Evolutionary conservation across 2,888 invertebrate species (phyloP), one percentile per base, ranked within the genome.

Genomic region (Palloptera scutellata): DNA sequence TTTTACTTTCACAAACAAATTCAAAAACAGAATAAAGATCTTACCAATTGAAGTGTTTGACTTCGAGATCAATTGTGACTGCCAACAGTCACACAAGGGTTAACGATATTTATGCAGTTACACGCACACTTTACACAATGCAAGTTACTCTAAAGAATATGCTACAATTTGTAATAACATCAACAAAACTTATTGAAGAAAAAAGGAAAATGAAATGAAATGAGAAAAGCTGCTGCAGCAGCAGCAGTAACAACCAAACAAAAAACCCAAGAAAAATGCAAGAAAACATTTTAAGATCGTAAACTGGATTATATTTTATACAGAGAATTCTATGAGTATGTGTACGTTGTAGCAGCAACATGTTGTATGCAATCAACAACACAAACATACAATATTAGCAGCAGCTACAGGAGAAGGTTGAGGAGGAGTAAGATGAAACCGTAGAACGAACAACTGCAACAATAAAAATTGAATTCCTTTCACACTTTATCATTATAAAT

Each of bases 401-500:
- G 30, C 30, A 15, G 48, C 45, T 12, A 10, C 6, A 13, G 48
- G 13, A 48, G n/a, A 11, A 13, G 48, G 13, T 19, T 62, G 53
- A 13, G 11, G n/a, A 48, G 15, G 5, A 48, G 11, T 6, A 48
- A 11, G 5, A 48, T 15, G 11, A 11, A 13, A 48, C n/a, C 12
- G 8, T 43, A 12, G n/a, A 48, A 48, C 13, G 48, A n/a, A 55
- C 42, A 52, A 64, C 45, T 13, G 41, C 12, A n/a, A n/a, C 43
- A 13, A 17, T 48, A 30, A 30, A 66, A 62, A 55, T 67, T 52
- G 61, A 67, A 67, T 61, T 66, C 57, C 61, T 55, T 61, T 66
- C 66, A 67, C 66, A 62, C 66, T 67, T 61, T 52, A 17, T 13
- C 59, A 64, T 64, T 57, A 61, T 57, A 58, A 67, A 61, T 67